Conservation (phyloP, 2,113 vertebrate species). For the Cygnus buccinator region DNA sequence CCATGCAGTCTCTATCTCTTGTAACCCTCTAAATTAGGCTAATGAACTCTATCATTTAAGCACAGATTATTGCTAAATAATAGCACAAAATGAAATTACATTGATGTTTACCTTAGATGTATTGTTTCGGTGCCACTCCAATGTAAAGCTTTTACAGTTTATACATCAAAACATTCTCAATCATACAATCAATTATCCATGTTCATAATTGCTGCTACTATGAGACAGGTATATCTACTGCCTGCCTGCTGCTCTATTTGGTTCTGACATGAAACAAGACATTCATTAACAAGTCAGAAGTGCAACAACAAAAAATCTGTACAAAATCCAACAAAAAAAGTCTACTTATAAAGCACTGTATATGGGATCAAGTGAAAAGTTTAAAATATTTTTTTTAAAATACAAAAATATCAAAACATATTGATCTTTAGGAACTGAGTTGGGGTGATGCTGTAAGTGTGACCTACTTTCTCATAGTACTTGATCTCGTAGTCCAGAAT, state of each 20-base stretch:
- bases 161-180: background rate
- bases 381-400: background rate
- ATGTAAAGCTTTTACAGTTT: background rate
- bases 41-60: background rate
- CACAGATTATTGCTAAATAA: background rate
- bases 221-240: background rate
- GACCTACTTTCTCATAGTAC: conserved; percentile 96
- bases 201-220: background rate
- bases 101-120: background rate
- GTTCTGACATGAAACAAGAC: conserved; percentile 8
- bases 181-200: background rate
- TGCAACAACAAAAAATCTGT: background rate
- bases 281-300: conserved; percentile 19
- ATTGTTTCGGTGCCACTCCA: background rate
- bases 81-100: background rate
- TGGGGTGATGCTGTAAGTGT: conserved; percentile 68
- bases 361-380: background rate
- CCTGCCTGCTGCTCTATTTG: background rate
- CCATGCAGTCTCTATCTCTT: background rate
- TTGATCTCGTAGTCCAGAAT: conserved; percentile 97
- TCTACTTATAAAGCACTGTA: background rate
- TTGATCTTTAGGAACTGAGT: conserved; percentile 36
- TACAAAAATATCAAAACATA: background rate
- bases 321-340: background rate
- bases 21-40: background rate